phyloP scores from a whole-genome alignment of 2,113 vertebrate species.

The Nerophis ophidion region DNA sequence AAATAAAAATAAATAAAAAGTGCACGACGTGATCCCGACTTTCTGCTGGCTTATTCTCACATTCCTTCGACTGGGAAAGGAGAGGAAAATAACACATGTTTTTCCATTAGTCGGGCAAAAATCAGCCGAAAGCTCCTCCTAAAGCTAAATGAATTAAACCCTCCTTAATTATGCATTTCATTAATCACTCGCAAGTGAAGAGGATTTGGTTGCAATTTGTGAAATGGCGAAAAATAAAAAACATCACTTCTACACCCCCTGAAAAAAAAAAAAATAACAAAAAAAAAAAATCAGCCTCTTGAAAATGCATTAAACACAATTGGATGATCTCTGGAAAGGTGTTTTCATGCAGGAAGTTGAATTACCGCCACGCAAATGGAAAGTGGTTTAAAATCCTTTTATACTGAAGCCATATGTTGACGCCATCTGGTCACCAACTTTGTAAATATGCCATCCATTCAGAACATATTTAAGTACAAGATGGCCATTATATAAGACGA shows the following conservation, averaged over 20 bases:
- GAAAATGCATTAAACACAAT: constrained; percentile 59
- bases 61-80: constrained; percentile 30
- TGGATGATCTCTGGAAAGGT: constrained; percentile 37
- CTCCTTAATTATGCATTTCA: constrained; percentile 73
- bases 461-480: no score
- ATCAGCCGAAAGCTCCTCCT: constrained; percentile 35
- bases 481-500: no score
- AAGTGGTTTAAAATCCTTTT: constrained; percentile 31
- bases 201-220: constrained; percentile 75
- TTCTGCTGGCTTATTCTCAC: constrained; percentile 12
- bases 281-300: constrained; percentile 36
- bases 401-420: constrained; percentile 51
- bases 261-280: background rate
- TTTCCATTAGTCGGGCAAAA: constrained; percentile 11
- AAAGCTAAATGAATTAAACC: constrained; percentile 70
- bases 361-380: background rate
- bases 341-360: constrained; percentile 26
- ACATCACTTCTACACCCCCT: constrained; percentile 36
- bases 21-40: constrained; percentile 6
- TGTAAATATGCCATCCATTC: constrained; percentile 13
- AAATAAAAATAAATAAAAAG: no score
- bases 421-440: constrained; percentile 49
- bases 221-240: constrained; percentile 69
- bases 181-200: constrained; percentile 72
- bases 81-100: background rate